Base-by-base conservation (phyloP, 2,888 invertebrate genomes). In the Cantharis rufa region DNA sequence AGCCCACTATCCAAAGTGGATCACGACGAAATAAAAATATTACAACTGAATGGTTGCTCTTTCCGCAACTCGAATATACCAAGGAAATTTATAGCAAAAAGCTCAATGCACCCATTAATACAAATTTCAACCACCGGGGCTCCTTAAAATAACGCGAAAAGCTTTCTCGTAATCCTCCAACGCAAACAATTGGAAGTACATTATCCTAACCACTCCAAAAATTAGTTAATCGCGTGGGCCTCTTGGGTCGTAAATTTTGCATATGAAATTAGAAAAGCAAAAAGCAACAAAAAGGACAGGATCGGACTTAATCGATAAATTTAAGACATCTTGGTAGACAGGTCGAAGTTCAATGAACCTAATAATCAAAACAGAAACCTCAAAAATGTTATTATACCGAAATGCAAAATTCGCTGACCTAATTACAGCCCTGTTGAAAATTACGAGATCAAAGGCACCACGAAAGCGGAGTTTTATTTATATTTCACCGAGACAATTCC, bases 361-460 rank as follows among this genome's bases (percentile, higher is more conserved):
- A 61, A 62, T 64, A 73, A 66, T 66, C 24, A 21, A 21, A 66
- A 66, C 64, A 62, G 68, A 63, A 63, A 72, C 79, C 74, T 78
- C 75, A 78, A 69, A 76, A 71, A 71, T 75, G 64, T 79, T 75
- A 78, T 64, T 77, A 74, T 73, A 78, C 71, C 66, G 66, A 32
- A 48, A 68, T 27, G 70, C 69, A 83, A 83, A 82, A 83, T 81
- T 77, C 78, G 81, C 77, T 84, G 84, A 85, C 85, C 84, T 83
- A 84, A 84, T 84, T 81, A 70, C 76, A 62, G 32, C 72, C 70
- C 72, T 73, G 63, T 15, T 66, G 27, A 28, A 27, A 62, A 62
- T 21, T 21, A 66, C 4, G 16, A 66, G 64, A 66, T 66, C 64
- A 66, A 66, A 66, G 24, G 16, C 13, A 24, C 21, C 13, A 66